A percentile compares a stretch with the other conserved stretches of the same genome.
Conservation (phyloP, 2,888 invertebrate genomes). For the Ornithoptera priamus region DNA sequence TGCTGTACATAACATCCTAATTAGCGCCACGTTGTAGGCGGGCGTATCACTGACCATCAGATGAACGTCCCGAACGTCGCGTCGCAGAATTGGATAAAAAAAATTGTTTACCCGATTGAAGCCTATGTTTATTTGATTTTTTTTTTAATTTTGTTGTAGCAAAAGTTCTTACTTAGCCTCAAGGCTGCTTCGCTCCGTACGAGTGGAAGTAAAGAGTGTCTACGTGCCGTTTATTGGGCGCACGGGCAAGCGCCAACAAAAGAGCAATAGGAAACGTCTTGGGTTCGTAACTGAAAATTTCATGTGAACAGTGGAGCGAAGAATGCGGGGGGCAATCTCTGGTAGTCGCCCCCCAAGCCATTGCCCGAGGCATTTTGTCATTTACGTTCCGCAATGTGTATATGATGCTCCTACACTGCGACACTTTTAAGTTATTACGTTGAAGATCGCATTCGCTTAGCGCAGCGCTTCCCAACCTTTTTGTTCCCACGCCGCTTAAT, state of each 20-base stretch:
- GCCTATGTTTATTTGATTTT: too few species aligned
- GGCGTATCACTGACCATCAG: too few species aligned
- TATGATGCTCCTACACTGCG: constrained; percentile 20
- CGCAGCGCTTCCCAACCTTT: too few species aligned
- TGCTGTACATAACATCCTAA: too few species aligned
- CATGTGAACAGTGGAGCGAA: constrained; percentile 32
- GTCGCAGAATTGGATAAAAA: too few species aligned
- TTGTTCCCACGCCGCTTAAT: too few species aligned
- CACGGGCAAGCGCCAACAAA: constrained; percentile 24
- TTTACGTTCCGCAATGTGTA: constrained; percentile 29
- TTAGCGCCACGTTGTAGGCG: too few species aligned
- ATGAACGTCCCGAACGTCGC: too few species aligned
- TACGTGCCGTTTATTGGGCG: constrained; percentile 13
- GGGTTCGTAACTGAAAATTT: constrained; percentile 36
- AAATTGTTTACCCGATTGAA: too few species aligned
- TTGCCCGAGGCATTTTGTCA: constrained; percentile 37
- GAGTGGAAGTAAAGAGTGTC: constrained; percentile 2
- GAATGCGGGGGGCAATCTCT: constrained; percentile 32
- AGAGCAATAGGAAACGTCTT: constrained; percentile 32
- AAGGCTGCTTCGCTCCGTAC: neutral
- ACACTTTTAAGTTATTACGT: constrained; percentile 18
- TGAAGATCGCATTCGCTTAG: constrained; percentile 28
- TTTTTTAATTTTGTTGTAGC: too few species aligned
- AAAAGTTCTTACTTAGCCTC: too few species aligned
- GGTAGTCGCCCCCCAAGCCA: constrained; percentile 32